Conservation (phyloP, 2,113 vertebrate genomes). For the Paratilapia polleni region DNA sequence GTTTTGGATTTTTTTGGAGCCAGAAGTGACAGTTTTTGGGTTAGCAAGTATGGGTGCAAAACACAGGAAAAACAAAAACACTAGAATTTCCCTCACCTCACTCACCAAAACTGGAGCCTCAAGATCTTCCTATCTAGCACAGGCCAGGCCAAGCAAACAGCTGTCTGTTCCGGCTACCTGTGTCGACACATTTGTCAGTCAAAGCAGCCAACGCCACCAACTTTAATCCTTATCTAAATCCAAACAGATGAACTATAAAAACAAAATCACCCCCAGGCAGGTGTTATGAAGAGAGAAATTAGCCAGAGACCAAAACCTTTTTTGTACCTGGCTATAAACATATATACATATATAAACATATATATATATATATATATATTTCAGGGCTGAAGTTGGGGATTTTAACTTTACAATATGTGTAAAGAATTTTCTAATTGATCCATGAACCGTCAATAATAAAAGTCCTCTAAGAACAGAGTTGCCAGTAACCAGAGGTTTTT, state of each 20-base stretch:
- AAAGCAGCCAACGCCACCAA: not conserved
- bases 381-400: not conserved
- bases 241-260: accelerated
- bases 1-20: too few relatives aligned
- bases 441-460: not conserved
- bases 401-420: too few relatives aligned
- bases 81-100: too few relatives aligned
- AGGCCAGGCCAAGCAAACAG: not conserved
- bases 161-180: not conserved
- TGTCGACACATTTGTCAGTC: accelerated
- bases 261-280: accelerated
- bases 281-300: not conserved
- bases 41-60: too few relatives aligned
- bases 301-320: not conserved
- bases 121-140: not conserved
- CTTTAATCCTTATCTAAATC: not conserved
- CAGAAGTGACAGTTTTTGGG: too few relatives aligned
- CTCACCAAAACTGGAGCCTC: too few relatives aligned
- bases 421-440: not conserved
- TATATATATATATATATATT: too few relatives aligned
- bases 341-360: too few relatives aligned
- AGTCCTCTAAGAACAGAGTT: too few relatives aligned
- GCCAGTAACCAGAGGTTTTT: too few relatives aligned
- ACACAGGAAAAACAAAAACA: too few relatives aligned
- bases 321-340: not conserved